Percentiles rank a stretch among this genome's conserved stretches.
phyloP scores from a whole-genome alignment of 2,797 vertebrate genomes.

The Onychomys arenicola region DNA sequence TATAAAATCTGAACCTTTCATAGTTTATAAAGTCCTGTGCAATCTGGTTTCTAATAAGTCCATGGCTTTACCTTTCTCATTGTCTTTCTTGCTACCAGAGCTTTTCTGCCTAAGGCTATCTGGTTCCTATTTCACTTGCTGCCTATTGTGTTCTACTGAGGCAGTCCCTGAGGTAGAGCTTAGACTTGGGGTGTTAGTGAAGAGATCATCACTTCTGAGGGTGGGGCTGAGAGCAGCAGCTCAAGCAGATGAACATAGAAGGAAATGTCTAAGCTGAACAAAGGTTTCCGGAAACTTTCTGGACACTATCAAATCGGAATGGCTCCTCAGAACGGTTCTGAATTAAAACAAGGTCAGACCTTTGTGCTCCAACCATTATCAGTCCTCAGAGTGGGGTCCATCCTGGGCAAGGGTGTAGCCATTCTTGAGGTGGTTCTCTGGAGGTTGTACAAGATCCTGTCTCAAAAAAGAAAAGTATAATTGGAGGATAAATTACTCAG shows the following conservation, averaged over 20 bases:
- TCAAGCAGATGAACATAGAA: not conserved
- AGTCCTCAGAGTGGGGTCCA: not conserved
- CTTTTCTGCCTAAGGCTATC: not conserved
- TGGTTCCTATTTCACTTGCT: not conserved
- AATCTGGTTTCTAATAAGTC: not conserved
- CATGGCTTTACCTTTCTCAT: not conserved
- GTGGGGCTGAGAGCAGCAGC: not conserved
- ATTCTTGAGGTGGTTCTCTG: not conserved
- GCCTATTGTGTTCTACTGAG: not conserved
- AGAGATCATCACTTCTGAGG: not conserved
- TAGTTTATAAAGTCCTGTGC: not conserved
- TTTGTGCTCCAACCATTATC: not conserved
- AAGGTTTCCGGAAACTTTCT: not conserved
- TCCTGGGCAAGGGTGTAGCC: not conserved
- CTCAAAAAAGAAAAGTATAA: not conserved
- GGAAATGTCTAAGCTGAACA: not conserved
- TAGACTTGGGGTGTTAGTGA: not conserved
- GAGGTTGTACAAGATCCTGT: not conserved
- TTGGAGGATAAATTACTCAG: not conserved
- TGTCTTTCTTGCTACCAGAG: conserved; percentile 4
- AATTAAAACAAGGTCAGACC: not conserved
- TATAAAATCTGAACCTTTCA: not conserved
- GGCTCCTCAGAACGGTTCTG: not conserved
- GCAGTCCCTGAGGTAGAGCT: not conserved
- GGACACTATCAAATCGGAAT: not conserved